Percentiles rank a stretch among this genome's conserved stretches.
phyloP scores from a whole-genome alignment of 2,888 invertebrate species.

The Ypsolopha scabrella region DNA sequence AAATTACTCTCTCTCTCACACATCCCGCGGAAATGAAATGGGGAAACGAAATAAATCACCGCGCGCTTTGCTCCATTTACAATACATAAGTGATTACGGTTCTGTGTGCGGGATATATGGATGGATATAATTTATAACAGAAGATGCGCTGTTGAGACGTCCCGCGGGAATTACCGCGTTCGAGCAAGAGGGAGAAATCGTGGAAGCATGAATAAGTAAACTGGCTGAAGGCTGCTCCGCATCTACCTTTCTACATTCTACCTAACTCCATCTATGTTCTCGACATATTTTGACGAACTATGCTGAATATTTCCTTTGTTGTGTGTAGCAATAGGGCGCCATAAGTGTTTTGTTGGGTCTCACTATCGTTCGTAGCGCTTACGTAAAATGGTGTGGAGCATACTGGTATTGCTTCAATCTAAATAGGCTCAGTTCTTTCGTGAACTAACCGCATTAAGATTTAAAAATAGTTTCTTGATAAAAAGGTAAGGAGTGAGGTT shows the following conservation, averaged over 20 bases:
- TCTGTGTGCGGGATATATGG: neutral
- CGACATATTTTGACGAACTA: neutral
- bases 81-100: neutral
- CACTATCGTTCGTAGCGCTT: too few species aligned
- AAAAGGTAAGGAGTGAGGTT: too few species aligned
- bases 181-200: conserved; percentile 11
- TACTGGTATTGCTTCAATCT: too few species aligned
- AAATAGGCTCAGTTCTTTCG: too few species aligned
- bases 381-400: too few species aligned
- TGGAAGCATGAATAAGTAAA: conserved; percentile 20
- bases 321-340: neutral
- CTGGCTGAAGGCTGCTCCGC: conserved; percentile 6
- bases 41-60: neutral
- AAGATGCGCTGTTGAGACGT: conserved; percentile 2
- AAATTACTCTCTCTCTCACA: neutral
- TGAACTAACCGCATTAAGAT: too few species aligned
- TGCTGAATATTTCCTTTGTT: neutral
- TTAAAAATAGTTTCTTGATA: too few species aligned
- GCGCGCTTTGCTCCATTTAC: neutral
- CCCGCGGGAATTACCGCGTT: neutral
- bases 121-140: conserved; percentile 1
- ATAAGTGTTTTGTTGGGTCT: too few species aligned
- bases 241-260: neutral
- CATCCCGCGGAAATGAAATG: neutral
- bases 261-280: neutral